Evolutionary conservation across 2,888 invertebrate species (phyloP).

Genomic region (Drosophila pseudotalamancana): DNA sequence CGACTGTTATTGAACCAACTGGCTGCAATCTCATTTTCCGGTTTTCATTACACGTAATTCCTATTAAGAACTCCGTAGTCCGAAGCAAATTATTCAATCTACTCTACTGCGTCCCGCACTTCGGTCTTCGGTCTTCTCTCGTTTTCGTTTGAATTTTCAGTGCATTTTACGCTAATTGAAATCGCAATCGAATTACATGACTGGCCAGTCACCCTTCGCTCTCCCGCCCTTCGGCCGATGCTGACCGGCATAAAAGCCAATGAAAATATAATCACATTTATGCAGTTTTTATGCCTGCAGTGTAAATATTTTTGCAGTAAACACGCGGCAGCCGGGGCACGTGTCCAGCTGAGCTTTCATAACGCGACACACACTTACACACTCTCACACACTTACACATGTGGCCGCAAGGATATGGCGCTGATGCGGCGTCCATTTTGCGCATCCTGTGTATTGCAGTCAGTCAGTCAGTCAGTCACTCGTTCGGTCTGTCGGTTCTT

Average conservation of each 20-base stretch:
- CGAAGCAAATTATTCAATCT: conserved; percentile 23
- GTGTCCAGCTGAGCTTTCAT: conserved; percentile 37
- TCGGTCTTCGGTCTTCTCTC: conserved; percentile 7
- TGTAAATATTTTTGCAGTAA: conserved; percentile 77
- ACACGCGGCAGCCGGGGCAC: conserved; percentile 40
- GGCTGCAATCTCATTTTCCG: conserved; percentile 6
- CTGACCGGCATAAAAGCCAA: conserved; percentile 54
- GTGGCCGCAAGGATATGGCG: conserved; percentile 19
- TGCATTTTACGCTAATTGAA: conserved; percentile 79
- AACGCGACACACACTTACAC: conserved; percentile 17
- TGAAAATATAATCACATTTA: conserved; percentile 80
- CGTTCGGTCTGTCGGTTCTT: conserved; percentile 23
- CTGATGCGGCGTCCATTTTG: conserved; percentile 18
- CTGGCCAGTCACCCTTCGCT: conserved; percentile 19
- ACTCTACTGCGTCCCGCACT: conserved; percentile 4
- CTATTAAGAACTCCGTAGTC: conserved; percentile 3
- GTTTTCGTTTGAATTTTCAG: conserved; percentile 33
- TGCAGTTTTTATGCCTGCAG: conserved; percentile 79
- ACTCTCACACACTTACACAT: conserved; percentile 4
- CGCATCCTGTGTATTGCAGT: conserved; percentile 28
- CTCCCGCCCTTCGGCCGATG: conserved; percentile 1
- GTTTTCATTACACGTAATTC: conserved; percentile 19
- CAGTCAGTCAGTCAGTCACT: conserved; percentile 15
- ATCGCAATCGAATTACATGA: conserved; percentile 78
- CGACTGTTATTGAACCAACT: not conserved